Conservation (phyloP, 2,113 vertebrate genomes). For the Elachura formosa region DNA sequence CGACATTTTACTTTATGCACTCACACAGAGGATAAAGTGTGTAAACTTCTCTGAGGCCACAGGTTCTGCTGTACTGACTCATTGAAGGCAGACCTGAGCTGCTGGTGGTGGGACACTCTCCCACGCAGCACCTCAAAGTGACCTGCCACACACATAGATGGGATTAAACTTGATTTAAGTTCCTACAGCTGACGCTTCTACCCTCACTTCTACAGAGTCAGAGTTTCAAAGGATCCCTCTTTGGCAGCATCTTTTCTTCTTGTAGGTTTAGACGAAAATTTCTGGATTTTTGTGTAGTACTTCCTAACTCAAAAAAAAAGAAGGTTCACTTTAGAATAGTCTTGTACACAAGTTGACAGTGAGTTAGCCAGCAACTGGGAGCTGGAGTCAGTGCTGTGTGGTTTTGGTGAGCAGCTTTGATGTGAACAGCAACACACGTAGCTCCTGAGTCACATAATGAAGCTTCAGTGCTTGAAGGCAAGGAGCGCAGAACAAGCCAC, state of each 20-base stretch:
- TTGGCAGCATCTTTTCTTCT: background rate
- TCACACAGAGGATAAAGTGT: background rate
- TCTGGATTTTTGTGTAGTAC: background rate
- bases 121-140: background rate
- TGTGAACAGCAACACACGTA: background rate
- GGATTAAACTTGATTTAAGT: background rate
- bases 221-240: background rate
- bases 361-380: background rate
- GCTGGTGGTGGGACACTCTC: background rate
- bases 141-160: background rate
- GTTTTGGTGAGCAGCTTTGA: background rate
- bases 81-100: background rate
- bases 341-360: background rate
- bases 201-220: background rate
- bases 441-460: constrained; percentile 15
- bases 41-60: background rate
- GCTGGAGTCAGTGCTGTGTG: background rate
- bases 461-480: constrained; percentile 10
- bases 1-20: background rate
- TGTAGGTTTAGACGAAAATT: background rate
- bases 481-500: constrained; percentile 21
- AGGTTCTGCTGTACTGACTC: fast-evolving
- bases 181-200: background rate
- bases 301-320: background rate
- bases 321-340: background rate